Base-by-base conservation (phyloP, 1,140 invertebrate genomes). In the Holotrichia oblita region DNA sequence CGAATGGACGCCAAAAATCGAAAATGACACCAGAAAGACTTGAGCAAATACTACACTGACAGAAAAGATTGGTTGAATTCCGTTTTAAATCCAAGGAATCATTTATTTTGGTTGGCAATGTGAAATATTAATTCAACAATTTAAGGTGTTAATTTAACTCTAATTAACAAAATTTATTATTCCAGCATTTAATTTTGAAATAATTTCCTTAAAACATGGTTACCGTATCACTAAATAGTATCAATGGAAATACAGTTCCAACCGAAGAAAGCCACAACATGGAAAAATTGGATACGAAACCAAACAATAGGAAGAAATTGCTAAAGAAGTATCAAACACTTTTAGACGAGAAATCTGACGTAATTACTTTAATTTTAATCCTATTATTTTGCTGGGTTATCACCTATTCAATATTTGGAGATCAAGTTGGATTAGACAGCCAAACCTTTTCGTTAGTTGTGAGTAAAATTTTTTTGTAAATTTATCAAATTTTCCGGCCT, bases 391-490 rank as follows among this genome's bases (percentile, higher is more conserved):
- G 80, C 14, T 82, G 81, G 81, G 80, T 73, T 6, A 78, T 81
- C 20, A 77, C 59, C 0, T 82, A 78, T 77, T 76, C 80, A 3
- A 2, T 82, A 72, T 81, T 82, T 77, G 81, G 80, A 9, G 59
- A 80, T 3, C 27, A 22, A 40, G 78, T 80, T 55, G 80, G 79
- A 40, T 0, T 81, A 4, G 0, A 78, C 6, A 82, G 81, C 69
- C 76, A 80, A 78, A 59, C 81, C n/a, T 79, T 82, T 73, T 42
- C 74, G 64, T 76, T 82, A 55, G 78, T 55, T 22, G 81, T 81
- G 79, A 80, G 77, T 77, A 44, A 17, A 27, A 20, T 69, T 69
- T n/a, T n/a, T 55, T n/a, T 55, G 2, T 6, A 55, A 6, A n/a
- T 55, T n/a, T n/a, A 2, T 17, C 27, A 34, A 1, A 34, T 34